phyloP scores from a whole-genome alignment of 2,113 vertebrate genomes.

The Tenebrosternarchus preto region DNA sequence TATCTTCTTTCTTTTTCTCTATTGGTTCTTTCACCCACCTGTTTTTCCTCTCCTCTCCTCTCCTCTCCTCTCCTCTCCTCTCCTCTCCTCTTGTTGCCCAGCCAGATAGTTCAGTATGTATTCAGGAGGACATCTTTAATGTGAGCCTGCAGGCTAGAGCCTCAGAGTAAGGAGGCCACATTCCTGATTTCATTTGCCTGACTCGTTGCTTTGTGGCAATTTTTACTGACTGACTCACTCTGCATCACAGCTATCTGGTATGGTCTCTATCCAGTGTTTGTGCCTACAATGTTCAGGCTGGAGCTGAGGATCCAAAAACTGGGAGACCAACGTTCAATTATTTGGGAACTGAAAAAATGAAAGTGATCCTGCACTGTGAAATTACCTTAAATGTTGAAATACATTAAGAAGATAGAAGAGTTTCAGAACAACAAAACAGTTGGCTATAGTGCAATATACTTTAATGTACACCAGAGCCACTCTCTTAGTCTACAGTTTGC shows the following conservation, averaged over 20 bases:
- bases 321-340: conserved; percentile 8
- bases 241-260: conserved; percentile 63
- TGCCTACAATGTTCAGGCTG: background rate
- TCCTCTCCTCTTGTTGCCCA: conserved; percentile 44
- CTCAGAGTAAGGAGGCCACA: conserved; percentile 61
- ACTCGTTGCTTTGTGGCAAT: conserved; percentile 72
- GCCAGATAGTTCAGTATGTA: conserved; percentile 59
- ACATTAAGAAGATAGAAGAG: conserved; percentile 1
- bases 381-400: conserved; percentile 2
- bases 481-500: background rate
- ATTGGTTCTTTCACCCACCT: conserved; percentile 12
- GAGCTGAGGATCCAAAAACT: background rate
- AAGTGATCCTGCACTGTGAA: background rate
- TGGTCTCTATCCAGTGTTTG: conserved; percentile 46
- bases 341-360: background rate
- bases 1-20: conserved; percentile 1
- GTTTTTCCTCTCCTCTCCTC: conserved; percentile 3
- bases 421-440: background rate
- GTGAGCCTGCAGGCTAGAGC: conserved; percentile 36
- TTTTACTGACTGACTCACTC: conserved; percentile 65
- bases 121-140: conserved; percentile 22
- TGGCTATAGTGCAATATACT: background rate
- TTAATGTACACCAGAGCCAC: background rate
- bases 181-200: conserved; percentile 76
- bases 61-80: conserved; percentile 39